Base-by-base conservation (phyloP, 2,797 vertebrate species). In the Sebastes oblongus region DNA sequence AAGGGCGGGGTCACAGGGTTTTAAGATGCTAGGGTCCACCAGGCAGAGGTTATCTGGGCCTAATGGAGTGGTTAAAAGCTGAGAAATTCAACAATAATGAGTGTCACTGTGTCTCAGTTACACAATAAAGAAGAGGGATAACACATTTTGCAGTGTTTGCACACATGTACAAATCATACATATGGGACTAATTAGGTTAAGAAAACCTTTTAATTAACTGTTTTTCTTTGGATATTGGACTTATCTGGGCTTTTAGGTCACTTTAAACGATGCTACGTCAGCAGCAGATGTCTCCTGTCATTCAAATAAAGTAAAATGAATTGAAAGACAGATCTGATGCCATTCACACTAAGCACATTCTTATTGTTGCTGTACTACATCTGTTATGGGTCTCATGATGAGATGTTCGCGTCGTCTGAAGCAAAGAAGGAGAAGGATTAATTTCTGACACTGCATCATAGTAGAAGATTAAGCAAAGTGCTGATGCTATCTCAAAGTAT, bases 41-140 rank as follows among this genome's bases (percentile, higher is more conserved):
- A 86, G 90, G 80, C 91, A 92, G 92, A 92, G 86, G 89, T 95
- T 96, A 95, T 95, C 92, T 91, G 91, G 86, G 89, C 89, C 94
- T 96, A 96, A 96, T 95, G 93, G 91, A 91, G 84, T 95, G 94
- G 93, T 84, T 91, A 95, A 96, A 95, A 88, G 71, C 70, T 66
- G 82, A 84, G 80, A 89, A 86, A 85, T 68, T 59, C 61, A 81
- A 90, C 62, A 87, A 86, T 27, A 59, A 11, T 13, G 61, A 64
- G 77, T 77, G 76, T 78, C 75, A 87, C 69, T 73, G 72, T 68
- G 46, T 77, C 62, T 85, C 75, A 67, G 71, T 79, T 64, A 78
- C 76, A 83, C n/a, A 68, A 58, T 30, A 54, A 8, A 69, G 29
- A 25, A 46, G 39, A 42, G 58, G 54, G 54, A 69, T 24, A 50